These are phyloP conservation scores for Phalloptychus januarius DNA, from an alignment of 2,797 vertebrate species.

Conservation along the genomic window DNA sequence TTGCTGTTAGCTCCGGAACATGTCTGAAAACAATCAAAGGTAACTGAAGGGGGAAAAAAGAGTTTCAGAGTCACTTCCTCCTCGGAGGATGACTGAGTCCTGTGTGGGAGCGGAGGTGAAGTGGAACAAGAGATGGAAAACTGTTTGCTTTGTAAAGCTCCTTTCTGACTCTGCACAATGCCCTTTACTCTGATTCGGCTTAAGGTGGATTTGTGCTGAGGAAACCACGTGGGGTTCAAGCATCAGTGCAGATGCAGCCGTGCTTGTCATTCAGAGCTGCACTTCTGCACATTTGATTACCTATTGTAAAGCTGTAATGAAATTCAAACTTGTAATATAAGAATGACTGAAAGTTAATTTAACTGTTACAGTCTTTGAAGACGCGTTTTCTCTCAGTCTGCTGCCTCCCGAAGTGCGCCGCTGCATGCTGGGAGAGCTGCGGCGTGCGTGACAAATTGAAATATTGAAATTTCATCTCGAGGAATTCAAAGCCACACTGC, in stretches of 20 bases:
- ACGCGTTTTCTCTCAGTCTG: conserved; percentile 10
- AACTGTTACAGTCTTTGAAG: conserved; percentile 39
- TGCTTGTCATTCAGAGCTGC: conserved; percentile 41
- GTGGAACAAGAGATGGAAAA: not conserved
- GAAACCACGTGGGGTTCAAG: conserved; percentile 12
- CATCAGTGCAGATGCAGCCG: conserved; percentile 24
- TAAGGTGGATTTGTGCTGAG: conserved; percentile 13
- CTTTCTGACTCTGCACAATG: conserved; percentile 8
- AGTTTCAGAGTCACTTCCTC: not conserved
- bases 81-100: not conserved
- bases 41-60: not conserved
- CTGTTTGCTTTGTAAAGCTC: not conserved
- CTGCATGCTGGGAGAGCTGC: conserved; percentile 20
- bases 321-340: conserved; percentile 26
- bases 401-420: conserved; percentile 9
- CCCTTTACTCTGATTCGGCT: conserved; percentile 21
- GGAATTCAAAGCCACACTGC: conserved; percentile 45
- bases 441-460: conserved; percentile 58
- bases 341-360: conserved; percentile 44
- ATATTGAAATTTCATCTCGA: conserved; percentile 57
- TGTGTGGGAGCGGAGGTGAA: not conserved
- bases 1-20: not conserved
- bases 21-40: not conserved
- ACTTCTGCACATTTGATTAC: conserved; percentile 45
- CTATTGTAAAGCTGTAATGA: conserved; percentile 49